Conservation (phyloP, 92 coral and sea anemone genomes). For the Umimayanthus chanpuru region DNA sequence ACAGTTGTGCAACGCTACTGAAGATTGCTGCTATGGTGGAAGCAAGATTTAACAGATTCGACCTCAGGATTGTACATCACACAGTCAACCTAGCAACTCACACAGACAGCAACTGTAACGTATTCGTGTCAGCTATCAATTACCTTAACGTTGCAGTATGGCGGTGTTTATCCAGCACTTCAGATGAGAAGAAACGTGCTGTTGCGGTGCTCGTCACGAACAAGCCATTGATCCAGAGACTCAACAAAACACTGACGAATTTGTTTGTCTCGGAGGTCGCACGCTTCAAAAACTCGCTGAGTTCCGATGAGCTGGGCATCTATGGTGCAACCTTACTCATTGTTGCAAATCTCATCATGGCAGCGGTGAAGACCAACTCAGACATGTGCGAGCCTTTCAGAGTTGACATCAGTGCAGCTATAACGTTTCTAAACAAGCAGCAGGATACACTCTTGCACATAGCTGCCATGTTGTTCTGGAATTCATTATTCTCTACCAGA, state of each 20-base stretch:
- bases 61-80: slow-evolving; percentile 78
- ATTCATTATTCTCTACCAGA: not conserved
- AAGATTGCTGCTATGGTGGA: slow-evolving; percentile 61
- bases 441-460: not conserved
- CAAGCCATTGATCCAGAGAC: slow-evolving; percentile 48
- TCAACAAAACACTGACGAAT: not conserved
- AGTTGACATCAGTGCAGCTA: not conserved
- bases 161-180: slow-evolving; percentile 22
- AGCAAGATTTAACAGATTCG: slow-evolving; percentile 45
- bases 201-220: slow-evolving; percentile 70
- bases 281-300: not conserved
- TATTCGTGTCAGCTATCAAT: slow-evolving; percentile 58
- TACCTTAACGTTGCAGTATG: slow-evolving; percentile 67
- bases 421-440: not conserved
- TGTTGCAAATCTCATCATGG: slow-evolving; percentile 1
- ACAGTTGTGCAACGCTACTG: slow-evolving; percentile 60
- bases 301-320: not conserved
- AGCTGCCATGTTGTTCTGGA: slow-evolving; percentile 10
- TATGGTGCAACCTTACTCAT: slow-evolving; percentile 10
- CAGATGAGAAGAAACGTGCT: slow-evolving; percentile 35
- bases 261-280: not conserved
- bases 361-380: not conserved
- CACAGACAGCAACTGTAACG: slow-evolving; percentile 15
- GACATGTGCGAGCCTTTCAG: slow-evolving; percentile 1
- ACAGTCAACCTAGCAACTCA: slow-evolving; percentile 70